Base-by-base conservation (phyloP, 2,797 vertebrate genomes). In the Anguilla megastoma region DNA sequence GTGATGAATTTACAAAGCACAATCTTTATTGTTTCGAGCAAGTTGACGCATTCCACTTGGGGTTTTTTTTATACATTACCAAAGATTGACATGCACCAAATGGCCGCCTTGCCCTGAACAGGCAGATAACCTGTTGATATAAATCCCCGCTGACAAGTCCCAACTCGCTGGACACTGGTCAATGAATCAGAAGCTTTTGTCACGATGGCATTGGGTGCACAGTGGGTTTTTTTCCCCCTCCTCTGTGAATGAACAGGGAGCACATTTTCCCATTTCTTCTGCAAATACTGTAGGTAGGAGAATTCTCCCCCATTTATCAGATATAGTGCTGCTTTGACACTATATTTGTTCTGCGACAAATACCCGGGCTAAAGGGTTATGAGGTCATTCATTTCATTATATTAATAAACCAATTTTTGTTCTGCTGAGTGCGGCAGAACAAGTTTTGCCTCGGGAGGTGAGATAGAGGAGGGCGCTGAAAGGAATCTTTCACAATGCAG, bases 61-160 rank as follows among this genome's bases (percentile, higher is more conserved):
- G 21, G 21, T 10, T 80, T 24, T 45, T 8, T 45, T 45, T 45
- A 21, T 21, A 6, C 76, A 76, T 76, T 36, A 33, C 66, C 66
- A 80, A 80, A 82, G 45, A 82, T 36, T 9, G 76, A n/a, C 21
- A 50, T n/a, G 45, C 79, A 24, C 79, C 41, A 82, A 50, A 82
- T 50, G 7, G 41, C 48, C 12, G 58, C 86, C 86, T 58, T 27
- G n/a, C 56, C 63, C 36, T 45, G 74, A 86, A 76, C 74, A 79
- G 69, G 71, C 54, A 86, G 74, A 60, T 82, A 80, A 82, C 74
- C 86, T 83, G 45, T 87, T 50, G 33, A 50, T 84, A 83, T 84
- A 50, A 83, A 87, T 69, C 56, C 41, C n/a, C 30, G 41, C 86
- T 84, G 56, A 63, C 86, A 87, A 45, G 18, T 69, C 79, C 79